Evolutionary conservation across 2,888 invertebrate genomes (phyloP).

Genomic region (Ecdyonurus torrentis): DNA sequence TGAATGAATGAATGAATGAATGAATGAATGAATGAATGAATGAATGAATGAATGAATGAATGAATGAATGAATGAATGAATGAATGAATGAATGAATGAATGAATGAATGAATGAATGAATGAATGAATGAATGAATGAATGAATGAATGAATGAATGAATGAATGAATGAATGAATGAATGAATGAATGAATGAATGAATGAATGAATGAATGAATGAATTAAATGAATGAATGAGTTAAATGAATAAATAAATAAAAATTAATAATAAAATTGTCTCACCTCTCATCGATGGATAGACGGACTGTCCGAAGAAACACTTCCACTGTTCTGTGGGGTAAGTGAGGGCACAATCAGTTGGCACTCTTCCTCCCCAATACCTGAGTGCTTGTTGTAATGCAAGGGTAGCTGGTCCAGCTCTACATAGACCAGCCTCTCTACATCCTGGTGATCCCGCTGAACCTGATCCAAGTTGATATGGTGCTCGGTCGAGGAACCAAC

Average conservation of each 20-base stretch:
- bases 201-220: constrained; percentile 9
- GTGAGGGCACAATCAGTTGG: constrained; percentile 57
- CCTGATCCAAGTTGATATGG: constrained; percentile 44
- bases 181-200: constrained; percentile 6
- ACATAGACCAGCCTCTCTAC: constrained; percentile 27
- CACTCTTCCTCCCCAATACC: constrained; percentile 62
- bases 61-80: no score
- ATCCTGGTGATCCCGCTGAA: constrained; percentile 30
- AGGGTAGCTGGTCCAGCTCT: constrained; percentile 40
- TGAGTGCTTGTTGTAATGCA: constrained; percentile 55
- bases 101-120: no score
- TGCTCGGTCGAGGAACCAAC: constrained; percentile 84
- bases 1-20: no score
- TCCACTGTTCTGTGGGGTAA: constrained; percentile 62
- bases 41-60: no score
- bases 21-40: no score
- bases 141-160: no score
- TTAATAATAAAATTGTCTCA: constrained; percentile 26
- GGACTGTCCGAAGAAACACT: constrained; percentile 82
- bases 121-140: no score
- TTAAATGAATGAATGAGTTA: no score
- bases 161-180: background rate
- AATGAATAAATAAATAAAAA: background rate
- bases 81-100: no score
- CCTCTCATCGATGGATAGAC: constrained; percentile 70